These are phyloP conservation scores for Ambastaia sidthimunki DNA, from an alignment of 2,797 vertebrate genomes.

Conservation along the genomic window DNA sequence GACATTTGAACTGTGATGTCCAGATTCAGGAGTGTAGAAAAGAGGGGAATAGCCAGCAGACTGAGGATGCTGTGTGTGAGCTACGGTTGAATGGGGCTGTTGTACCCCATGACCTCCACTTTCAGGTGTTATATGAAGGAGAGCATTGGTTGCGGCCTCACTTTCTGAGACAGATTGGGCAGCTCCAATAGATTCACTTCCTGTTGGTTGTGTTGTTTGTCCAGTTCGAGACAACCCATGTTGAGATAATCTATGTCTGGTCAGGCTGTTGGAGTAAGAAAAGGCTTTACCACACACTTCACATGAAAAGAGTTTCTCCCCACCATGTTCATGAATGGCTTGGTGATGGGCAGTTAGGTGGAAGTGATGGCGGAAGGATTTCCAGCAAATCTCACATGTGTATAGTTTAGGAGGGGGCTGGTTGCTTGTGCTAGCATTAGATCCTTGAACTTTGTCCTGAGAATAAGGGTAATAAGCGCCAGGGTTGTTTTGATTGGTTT, in stretches of 20 bases:
- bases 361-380: slow-evolving; percentile 90
- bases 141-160: slow-evolving; percentile 63
- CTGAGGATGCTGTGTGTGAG: slow-evolving; percentile 62
- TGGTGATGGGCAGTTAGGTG: slow-evolving; percentile 88
- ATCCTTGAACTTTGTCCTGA: slow-evolving; percentile 79
- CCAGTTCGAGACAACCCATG: slow-evolving; percentile 77
- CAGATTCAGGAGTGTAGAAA: slow-evolving; percentile 74
- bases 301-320: slow-evolving; percentile 88
- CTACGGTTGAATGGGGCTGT: slow-evolving; percentile 54
- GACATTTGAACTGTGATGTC: slow-evolving; percentile 61
- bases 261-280: slow-evolving; percentile 89
- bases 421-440: slow-evolving; percentile 65
- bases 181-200: slow-evolving; percentile 52
- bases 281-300: slow-evolving; percentile 90
- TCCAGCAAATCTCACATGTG: slow-evolving; percentile 89
- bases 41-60: slow-evolving; percentile 73
- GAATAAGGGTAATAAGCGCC: slow-evolving; percentile 78
- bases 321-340: slow-evolving; percentile 84
- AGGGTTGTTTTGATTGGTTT: slow-evolving; percentile 60
- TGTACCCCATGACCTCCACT: slow-evolving; percentile 57
- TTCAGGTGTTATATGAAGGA: slow-evolving; percentile 64
- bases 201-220: slow-evolving; percentile 64
- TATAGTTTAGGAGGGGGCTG: slow-evolving; percentile 81
- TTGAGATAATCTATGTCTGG: slow-evolving; percentile 89
- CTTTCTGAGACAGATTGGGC: slow-evolving; percentile 56